Evolutionary conservation across 2,797 vertebrate genomes (phyloP).

Genomic region (Miichthys miiuy): DNA sequence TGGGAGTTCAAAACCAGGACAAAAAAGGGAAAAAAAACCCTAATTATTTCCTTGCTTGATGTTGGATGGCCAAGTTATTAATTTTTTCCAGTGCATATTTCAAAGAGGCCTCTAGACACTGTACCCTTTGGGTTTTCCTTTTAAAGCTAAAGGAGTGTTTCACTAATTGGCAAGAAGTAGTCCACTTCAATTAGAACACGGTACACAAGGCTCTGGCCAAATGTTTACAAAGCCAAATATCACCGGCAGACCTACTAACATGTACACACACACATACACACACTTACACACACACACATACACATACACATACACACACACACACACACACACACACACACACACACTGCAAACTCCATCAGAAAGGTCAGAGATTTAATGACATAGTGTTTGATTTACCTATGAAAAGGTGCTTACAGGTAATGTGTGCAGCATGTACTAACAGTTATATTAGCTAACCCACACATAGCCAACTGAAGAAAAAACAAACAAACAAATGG

Average conservation of each 20-base stretch:
- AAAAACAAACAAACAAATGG: background rate
- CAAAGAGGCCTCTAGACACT: slow-evolving; percentile 83
- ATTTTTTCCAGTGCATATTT: slow-evolving; percentile 81
- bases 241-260: slow-evolving; percentile 40
- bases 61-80: slow-evolving; percentile 78
- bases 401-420: background rate
- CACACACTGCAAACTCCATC: background rate
- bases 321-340: slow-evolving; percentile 15
- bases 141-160: slow-evolving; percentile 83
- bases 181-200: slow-evolving; percentile 80
- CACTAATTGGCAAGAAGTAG: slow-evolving; percentile 85
- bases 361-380: slow-evolving; percentile 20
- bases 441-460: background rate
- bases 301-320: slow-evolving; percentile 27
- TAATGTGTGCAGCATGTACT: background rate
- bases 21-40: slow-evolving; percentile 51
- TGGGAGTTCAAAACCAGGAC: slow-evolving; percentile 77
- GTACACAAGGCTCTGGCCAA: slow-evolving; percentile 77
- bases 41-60: slow-evolving; percentile 83
- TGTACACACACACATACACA: slow-evolving; percentile 11
- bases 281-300: slow-evolving; percentile 4
- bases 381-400: slow-evolving; percentile 25
- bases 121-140: slow-evolving; percentile 80
- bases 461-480: background rate
- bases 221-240: slow-evolving; percentile 73